Evolutionary conservation across 2,888 invertebrate genomes (phyloP).

Genomic region (Ceraclea dissimilis): DNA sequence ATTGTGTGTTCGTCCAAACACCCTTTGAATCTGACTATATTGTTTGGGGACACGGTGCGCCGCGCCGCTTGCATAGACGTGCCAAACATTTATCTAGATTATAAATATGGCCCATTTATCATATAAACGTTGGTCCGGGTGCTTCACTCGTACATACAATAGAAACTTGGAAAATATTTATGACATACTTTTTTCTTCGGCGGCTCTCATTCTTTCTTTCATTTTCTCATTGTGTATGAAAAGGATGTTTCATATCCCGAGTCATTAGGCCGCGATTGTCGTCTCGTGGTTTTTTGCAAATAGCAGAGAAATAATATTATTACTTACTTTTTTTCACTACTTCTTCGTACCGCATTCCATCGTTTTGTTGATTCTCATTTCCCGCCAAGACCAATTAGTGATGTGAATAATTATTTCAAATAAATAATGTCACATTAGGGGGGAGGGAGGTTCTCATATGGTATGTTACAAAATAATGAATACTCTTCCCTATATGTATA

Average conservation of each 20-base stretch:
- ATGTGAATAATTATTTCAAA: too few species aligned
- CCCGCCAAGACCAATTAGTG: too few species aligned
- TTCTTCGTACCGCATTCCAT: too few species aligned
- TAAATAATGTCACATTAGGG: too few species aligned
- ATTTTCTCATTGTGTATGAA: background rate
- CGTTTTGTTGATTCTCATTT: too few species aligned
- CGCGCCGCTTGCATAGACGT: slow-evolving; percentile 17
- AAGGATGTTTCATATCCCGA: slow-evolving; percentile 9
- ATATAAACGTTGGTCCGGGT: slow-evolving; percentile 24
- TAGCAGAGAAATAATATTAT: background rate
- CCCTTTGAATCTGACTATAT: slow-evolving; percentile 20
- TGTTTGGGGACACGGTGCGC: slow-evolving; percentile 17
- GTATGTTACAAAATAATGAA: too few species aligned
- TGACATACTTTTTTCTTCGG: slow-evolving; percentile 23
- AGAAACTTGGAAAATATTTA: slow-evolving; percentile 24
- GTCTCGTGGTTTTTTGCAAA: background rate
- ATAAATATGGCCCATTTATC: slow-evolving; percentile 26
- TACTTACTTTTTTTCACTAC: background rate
- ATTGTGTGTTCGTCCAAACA: slow-evolving; percentile 14
- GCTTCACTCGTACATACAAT: slow-evolving; percentile 25
- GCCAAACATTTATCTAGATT: slow-evolving; percentile 26
- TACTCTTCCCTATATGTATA: too few species aligned
- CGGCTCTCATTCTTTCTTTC: too few species aligned
- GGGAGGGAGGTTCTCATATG: too few species aligned
- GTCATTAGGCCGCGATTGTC: slow-evolving; percentile 10